A percentile compares a stretch with the other conserved stretches of the same genome.
These are phyloP conservation scores for Psilopsiagon aurifrons DNA, from an alignment of 2,113 vertebrate genomes.

Conservation along the genomic window DNA sequence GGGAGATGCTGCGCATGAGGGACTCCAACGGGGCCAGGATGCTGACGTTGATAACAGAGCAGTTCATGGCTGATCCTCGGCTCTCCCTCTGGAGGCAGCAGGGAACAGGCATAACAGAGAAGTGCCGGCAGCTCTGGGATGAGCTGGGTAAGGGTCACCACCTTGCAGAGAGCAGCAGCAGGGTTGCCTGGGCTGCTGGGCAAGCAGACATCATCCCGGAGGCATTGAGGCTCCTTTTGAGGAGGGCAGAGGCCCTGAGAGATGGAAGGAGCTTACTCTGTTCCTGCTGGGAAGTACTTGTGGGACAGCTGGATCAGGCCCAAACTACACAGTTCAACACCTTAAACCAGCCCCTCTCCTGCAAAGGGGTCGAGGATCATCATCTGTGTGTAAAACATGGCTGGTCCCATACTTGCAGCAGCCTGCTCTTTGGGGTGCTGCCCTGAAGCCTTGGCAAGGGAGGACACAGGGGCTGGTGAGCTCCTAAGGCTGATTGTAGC, in stretches of 20 bases:
- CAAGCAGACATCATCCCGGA: not conserved
- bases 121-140: constrained; percentile 97
- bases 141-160: constrained; percentile 82
- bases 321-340: not conserved
- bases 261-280: not conserved
- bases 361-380: not conserved
- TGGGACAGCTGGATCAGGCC: not conserved
- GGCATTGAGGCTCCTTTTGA: not conserved
- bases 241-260: not conserved
- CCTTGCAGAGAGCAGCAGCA: not conserved
- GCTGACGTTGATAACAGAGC: constrained; percentile 96
- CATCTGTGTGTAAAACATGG: not conserved
- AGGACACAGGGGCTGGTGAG: not conserved
- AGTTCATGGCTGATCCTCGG: constrained; percentile 98
- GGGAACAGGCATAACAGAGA: constrained; percentile 97
- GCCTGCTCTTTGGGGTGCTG: not conserved
- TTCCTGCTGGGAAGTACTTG: not conserved
- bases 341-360: not conserved
- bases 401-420: not conserved
- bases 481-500: not conserved
- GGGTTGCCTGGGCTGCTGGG: not conserved
- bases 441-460: not conserved
- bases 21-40: constrained; percentile 98
- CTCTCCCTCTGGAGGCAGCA: constrained; percentile 97
- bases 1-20: constrained; percentile 98